Evolutionary conservation across 2,113 vertebrate genomes (phyloP).

Genomic region (Lepus timidus): DNA sequence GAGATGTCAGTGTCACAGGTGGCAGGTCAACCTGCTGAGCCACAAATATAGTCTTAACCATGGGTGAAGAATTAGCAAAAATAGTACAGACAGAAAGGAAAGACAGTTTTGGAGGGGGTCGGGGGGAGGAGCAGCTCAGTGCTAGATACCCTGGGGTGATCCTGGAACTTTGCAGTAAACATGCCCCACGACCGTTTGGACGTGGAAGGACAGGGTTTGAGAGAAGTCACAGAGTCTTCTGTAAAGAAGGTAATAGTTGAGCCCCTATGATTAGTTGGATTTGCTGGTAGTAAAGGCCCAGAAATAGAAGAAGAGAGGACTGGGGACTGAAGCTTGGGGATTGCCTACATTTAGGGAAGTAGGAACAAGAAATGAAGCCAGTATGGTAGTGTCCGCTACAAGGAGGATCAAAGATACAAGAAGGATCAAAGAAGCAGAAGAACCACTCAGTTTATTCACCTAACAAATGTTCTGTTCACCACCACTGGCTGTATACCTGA

Average conservation of each 20-base stretch:
- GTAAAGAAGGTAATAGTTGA: not conserved
- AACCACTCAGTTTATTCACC: not conserved
- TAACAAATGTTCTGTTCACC: not conserved
- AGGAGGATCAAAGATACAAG: constrained; percentile 4
- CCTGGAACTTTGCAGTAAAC: not conserved
- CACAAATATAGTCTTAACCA: not conserved
- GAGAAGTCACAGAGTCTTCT: not conserved
- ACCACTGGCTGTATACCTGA: not conserved
- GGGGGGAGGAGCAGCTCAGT: not conserved
- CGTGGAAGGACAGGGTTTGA: not conserved
- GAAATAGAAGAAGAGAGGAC: not conserved
- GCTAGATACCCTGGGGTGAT: not conserved
- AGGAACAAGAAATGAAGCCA: not conserved
- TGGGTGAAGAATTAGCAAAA: not conserved
- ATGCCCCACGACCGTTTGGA: not conserved
- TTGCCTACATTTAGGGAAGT: not conserved
- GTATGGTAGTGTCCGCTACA: not conserved
- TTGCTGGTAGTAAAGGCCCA: not conserved
- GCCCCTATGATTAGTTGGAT: not conserved
- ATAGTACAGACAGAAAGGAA: constrained; percentile 11
- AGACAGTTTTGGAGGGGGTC: not conserved
- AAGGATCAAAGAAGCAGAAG: not conserved
- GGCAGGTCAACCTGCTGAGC: no score
- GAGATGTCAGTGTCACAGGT: no score
- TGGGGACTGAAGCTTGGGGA: not conserved